Evolutionary conservation across 2,113 vertebrate species (phyloP), one percentile per base, ranked within the genome.

Genomic region (Sapajus apella): DNA sequence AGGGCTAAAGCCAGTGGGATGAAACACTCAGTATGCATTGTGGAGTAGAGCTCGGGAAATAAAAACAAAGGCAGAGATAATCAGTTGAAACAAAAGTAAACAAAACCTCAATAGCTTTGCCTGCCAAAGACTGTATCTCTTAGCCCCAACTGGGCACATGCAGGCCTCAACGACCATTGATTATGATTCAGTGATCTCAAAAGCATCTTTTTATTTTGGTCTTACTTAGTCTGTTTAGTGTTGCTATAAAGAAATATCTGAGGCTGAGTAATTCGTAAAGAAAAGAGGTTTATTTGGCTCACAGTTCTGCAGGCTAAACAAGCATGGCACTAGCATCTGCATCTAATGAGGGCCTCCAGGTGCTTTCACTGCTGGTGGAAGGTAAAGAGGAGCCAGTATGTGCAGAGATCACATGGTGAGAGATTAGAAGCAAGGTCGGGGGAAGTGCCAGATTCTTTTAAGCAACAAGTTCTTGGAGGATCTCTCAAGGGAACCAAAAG

Each of bases 41-140:
- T 50, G 40, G 52, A 37, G 52, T 50, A 35, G 4, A 86, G 87
- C 13, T 40, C 64, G 75, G 58, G 56, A 93, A 76, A 81, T 58
- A 82, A 90, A 72, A 90, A 47, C n/a, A 90, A 72, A 68, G 73
- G 66, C 68, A 86, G 43, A 90, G 81, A 73, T n/a, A 90, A 35
- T 37, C 37, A 72, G 73, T 43, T 91, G 55, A 25, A 30, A 83
- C 73, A 50, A 73, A 86, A 72, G 50, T 55, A 87, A 82, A 87
- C 77, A 55, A 95, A 77, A 72, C 88, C 76, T 94, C 55, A 55
- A 25, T n/a, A 68, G 68, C 56, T 21, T 73, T 68, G 45, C 23
- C 20, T 93, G 47, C 21, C 55, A 64, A 86, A 70, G 86, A 76
- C 25, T 43, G 16, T 6, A 66, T 66, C 73, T 8, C 85, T 81